A percentile compares a stretch with the other conserved stretches of the same genome.
phyloP scores from a whole-genome alignment of 1,140 invertebrate genomes.

The Oedothorax gibbosus region DNA sequence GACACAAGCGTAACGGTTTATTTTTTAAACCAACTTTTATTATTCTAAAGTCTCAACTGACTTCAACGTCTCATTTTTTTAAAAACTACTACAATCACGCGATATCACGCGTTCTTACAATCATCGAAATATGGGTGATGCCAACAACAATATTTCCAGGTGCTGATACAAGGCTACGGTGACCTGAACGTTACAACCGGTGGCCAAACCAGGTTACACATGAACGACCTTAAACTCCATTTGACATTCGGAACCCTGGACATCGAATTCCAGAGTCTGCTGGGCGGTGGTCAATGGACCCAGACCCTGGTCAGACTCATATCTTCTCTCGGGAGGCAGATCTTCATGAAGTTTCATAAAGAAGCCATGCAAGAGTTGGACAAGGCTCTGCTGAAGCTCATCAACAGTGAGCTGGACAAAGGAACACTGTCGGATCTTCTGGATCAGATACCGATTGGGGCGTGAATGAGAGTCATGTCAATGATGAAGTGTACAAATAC shows the following conservation, averaged over 20 bases:
- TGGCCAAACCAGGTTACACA: slow-evolving; percentile 20
- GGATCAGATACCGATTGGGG: slow-evolving; percentile 28
- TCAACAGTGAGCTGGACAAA: slow-evolving; percentile 47
- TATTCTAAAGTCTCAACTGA: too few species aligned
- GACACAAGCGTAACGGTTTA: too few species aligned
- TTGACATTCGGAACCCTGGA: slow-evolving; percentile 25
- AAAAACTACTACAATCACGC: too few species aligned
- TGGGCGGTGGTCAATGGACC: slow-evolving; percentile 31
- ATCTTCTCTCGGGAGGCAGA: slow-evolving; percentile 12
- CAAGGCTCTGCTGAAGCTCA: slow-evolving; percentile 34
- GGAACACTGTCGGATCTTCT: slow-evolving; percentile 43
- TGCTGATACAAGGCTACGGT: slow-evolving; percentile 8
- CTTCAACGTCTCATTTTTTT: too few species aligned
- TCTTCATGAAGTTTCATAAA: slow-evolving; percentile 36
- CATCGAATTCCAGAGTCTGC: slow-evolving; percentile 36
- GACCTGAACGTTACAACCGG: slow-evolving; percentile 24
- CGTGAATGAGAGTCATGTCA: too few species aligned
- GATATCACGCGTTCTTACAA: too few species aligned
- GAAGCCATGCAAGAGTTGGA: slow-evolving; percentile 46
- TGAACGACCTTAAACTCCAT: slow-evolving; percentile 21
- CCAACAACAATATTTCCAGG: slow-evolving; percentile 29
- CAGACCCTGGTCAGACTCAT: slow-evolving; percentile 23
- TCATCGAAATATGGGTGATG: too few species aligned
- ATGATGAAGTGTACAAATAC: too few species aligned
- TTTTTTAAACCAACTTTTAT: too few species aligned